These are phyloP conservation scores for Heptranchias perlo DNA, from an alignment of 2,113 vertebrate species.

Conservation along the genomic window DNA sequence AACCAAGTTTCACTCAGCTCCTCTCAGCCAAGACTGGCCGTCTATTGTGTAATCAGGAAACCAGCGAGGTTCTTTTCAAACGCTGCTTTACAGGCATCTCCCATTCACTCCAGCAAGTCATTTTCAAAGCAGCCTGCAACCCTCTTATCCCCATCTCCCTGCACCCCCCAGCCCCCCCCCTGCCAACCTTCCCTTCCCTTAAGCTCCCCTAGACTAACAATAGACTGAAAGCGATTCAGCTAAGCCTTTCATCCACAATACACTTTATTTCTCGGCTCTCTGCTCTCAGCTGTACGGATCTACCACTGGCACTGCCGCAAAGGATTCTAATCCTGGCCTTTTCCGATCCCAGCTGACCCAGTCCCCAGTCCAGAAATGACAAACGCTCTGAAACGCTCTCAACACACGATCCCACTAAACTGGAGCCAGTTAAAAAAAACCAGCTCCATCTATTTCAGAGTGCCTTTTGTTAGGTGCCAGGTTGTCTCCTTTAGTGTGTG, in stretches of 20 bases:
- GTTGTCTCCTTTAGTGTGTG: conserved; percentile 50
- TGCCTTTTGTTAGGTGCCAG: conserved; percentile 68
- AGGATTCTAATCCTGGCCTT: conserved; percentile 63
- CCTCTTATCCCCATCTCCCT: conserved; percentile 67
- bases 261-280: conserved; percentile 76
- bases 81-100: conserved; percentile 73
- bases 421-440: conserved; percentile 70
- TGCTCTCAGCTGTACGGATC: conserved; percentile 66
- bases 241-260: conserved; percentile 81
- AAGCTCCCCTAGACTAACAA: conserved; percentile 85
- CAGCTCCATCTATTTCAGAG: conserved; percentile 62
- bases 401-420: conserved; percentile 68
- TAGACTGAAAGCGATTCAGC: conserved; percentile 87
- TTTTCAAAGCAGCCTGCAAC: conserved; percentile 87
- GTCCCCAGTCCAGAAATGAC: conserved; percentile 71
- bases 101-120: conserved; percentile 83
- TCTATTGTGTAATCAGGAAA: conserved; percentile 68
- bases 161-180: neutral
- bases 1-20: conserved; percentile 53
- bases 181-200: conserved; percentile 44
- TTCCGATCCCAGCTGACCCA: conserved; percentile 65
- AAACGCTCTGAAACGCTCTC: conserved; percentile 68
- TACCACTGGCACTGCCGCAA: conserved; percentile 66
- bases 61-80: conserved; percentile 68
- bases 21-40: conserved; percentile 51